A percentile compares a stretch with the other conserved stretches of the same genome.
phyloP scores from a whole-genome alignment of 2,888 invertebrate species.

The Doris montereyensis region DNA sequence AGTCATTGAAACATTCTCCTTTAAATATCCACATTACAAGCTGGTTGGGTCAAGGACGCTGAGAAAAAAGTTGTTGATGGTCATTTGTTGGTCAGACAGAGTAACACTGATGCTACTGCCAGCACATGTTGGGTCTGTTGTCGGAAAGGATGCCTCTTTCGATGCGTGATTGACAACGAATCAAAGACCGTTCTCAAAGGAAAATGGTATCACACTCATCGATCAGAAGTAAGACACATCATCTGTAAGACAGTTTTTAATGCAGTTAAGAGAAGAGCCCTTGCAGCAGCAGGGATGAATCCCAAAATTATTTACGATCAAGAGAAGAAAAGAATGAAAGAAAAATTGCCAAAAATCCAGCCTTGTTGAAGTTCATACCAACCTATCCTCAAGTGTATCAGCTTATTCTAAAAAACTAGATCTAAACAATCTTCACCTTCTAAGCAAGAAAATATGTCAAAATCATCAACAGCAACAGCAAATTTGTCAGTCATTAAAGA shows the following conservation, averaged over 20 bases:
- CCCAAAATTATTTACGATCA: constrained; percentile 36
- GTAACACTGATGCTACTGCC: constrained; percentile 25
- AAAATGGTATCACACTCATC: constrained; percentile 37
- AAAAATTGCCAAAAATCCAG: constrained; percentile 28
- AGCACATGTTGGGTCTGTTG: constrained; percentile 35
- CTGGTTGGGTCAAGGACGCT: too few species aligned
- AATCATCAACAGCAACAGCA: background rate
- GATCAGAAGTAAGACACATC: constrained; percentile 23
- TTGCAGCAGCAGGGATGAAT: constrained; percentile 10
- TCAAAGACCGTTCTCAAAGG: constrained; percentile 15
- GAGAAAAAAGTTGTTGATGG: constrained; percentile 36
- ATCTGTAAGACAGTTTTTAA: constrained; percentile 31
- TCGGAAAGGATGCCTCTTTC: constrained; percentile 34
- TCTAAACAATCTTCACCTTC: constrained; percentile 24
- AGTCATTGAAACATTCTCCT: constrained; percentile 27
- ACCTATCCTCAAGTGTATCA: constrained; percentile 35
- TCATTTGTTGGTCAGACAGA: constrained; percentile 28
- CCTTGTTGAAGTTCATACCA: constrained; percentile 29
- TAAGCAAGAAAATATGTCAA: constrained; percentile 6
- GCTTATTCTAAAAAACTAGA: constrained; percentile 32
- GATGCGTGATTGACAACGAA: constrained; percentile 34
- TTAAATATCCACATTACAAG: too few species aligned
- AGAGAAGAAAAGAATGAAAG: constrained; percentile 25
- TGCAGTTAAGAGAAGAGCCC: constrained; percentile 32
- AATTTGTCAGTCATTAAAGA: too few species aligned